Evolutionary conservation across 2,113 vertebrate genomes (phyloP).

Genomic region (Urocynchramus pylzowi): DNA sequence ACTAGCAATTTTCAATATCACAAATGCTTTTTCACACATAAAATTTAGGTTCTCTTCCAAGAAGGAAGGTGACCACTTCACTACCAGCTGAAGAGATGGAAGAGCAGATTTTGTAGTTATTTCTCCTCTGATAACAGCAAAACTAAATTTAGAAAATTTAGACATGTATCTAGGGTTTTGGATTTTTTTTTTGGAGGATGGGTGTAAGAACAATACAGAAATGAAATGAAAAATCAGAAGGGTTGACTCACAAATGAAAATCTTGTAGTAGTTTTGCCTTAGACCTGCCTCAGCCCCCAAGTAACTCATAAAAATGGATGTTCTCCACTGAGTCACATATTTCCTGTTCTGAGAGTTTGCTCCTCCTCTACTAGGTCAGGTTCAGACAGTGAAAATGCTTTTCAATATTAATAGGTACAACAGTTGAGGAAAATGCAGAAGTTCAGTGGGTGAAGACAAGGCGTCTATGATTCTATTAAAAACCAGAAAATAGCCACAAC

Average conservation of each 20-base stretch:
- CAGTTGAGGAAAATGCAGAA: background rate
- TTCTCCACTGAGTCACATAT: background rate
- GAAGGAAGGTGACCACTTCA: background rate
- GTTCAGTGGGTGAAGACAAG: background rate
- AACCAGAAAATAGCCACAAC: background rate
- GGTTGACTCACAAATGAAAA: background rate
- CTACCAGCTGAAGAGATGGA: background rate
- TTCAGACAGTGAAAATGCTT: background rate
- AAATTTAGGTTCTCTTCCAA: background rate
- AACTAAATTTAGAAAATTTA: background rate
- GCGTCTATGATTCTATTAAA: background rate
- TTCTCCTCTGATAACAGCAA: background rate
- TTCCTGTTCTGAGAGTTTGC: background rate
- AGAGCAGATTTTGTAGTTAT: background rate
- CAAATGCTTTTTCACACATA: background rate
- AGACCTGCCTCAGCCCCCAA: background rate
- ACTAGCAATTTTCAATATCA: background rate
- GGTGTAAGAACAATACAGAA: background rate
- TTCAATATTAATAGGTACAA: background rate
- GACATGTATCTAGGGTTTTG: background rate
- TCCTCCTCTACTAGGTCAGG: background rate
- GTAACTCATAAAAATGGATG: background rate
- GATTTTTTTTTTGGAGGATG: background rate
- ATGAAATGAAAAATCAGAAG: background rate
- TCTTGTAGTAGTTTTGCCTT: background rate